Conservation (phyloP, 2,113 vertebrate species). For the Orthonyx spaldingii region DNA sequence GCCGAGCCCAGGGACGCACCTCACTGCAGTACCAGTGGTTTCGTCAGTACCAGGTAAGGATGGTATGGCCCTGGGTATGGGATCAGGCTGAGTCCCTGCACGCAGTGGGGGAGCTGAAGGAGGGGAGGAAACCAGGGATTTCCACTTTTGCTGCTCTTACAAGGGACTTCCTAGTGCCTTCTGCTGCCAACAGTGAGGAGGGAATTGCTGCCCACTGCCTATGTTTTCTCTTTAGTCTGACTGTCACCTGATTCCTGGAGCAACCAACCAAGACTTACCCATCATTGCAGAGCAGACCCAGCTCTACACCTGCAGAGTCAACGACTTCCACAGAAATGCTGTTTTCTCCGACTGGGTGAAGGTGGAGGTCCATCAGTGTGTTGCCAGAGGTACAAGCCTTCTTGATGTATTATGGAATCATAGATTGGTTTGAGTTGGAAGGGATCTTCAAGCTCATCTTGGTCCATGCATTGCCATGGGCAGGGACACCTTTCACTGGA, state of each 20-base stretch:
- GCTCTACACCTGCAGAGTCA: slow-evolving; percentile 79
- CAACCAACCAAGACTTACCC: slow-evolving; percentile 69
- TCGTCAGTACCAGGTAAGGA: slow-evolving; percentile 69
- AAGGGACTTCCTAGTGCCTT: neutral
- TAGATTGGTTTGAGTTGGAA: neutral
- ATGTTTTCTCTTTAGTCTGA: slow-evolving; percentile 17
- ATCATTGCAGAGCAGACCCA: slow-evolving; percentile 69
- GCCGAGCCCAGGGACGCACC: slow-evolving; percentile 70
- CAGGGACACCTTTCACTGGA: neutral
- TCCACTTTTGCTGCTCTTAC: neutral
- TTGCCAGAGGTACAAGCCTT: slow-evolving; percentile 44
- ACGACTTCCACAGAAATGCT: slow-evolving; percentile 65
- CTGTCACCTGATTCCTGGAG: slow-evolving; percentile 67
- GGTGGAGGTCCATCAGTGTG: slow-evolving; percentile 72
- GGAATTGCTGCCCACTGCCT: neutral
- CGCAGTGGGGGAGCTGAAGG: neutral
- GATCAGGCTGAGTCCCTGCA: neutral
- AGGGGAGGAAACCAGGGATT: neutral
- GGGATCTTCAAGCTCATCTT: neutral
- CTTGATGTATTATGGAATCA: neutral
- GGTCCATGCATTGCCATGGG: neutral
- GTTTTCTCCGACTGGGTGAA: slow-evolving; percentile 82
- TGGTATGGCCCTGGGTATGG: neutral
- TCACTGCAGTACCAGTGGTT: slow-evolving; percentile 84
- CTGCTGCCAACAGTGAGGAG: fast-evolving